Conservation (phyloP, 1,140 invertebrate species). For the Aphelenchoides fujianensis region DNA sequence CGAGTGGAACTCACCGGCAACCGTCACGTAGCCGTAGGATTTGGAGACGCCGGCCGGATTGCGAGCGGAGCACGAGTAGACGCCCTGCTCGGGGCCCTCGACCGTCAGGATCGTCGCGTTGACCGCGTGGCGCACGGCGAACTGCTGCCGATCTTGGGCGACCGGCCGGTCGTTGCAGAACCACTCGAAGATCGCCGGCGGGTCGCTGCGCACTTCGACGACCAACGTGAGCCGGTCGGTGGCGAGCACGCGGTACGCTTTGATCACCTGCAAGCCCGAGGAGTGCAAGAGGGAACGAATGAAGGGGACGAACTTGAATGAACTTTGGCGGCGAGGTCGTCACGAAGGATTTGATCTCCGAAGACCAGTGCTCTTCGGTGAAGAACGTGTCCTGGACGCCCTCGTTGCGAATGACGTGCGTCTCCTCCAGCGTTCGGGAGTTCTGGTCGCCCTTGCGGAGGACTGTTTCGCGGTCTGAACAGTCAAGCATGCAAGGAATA, state of each 20-base stretch:
- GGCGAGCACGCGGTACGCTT: conserved; percentile 54
- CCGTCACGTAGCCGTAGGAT: conserved; percentile 57
- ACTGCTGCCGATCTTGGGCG: conserved; percentile 34
- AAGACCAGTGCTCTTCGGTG: conserved; percentile 60
- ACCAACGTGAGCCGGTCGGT: conserved; percentile 56
- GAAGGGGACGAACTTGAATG: conserved; percentile 35
- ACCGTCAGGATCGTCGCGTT: conserved; percentile 53
- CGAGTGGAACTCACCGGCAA: conserved; percentile 46
- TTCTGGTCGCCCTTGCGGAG: conserved; percentile 30
- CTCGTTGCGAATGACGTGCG: conserved; percentile 49
- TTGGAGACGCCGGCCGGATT: conserved; percentile 58
- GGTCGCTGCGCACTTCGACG: conserved; percentile 56
- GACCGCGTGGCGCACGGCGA: conserved; percentile 47
- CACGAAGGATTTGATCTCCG: conserved; percentile 59
- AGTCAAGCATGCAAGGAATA: not conserved
- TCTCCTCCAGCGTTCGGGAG: conserved; percentile 47
- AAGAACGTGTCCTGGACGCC: conserved; percentile 51
- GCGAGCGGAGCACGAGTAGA: conserved; percentile 51
- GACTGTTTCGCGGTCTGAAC: conserved; percentile 43
- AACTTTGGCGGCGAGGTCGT: conserved; percentile 55
- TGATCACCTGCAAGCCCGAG: conserved; percentile 53
- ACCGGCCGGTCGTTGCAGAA: conserved; percentile 54
- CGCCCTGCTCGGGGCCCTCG: conserved; percentile 49
- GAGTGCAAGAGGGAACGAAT: conserved; percentile 5
- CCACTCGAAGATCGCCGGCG: conserved; percentile 56